Base-by-base conservation (phyloP, 2,888 invertebrate species). In the Drosophila acutilabella region DNA sequence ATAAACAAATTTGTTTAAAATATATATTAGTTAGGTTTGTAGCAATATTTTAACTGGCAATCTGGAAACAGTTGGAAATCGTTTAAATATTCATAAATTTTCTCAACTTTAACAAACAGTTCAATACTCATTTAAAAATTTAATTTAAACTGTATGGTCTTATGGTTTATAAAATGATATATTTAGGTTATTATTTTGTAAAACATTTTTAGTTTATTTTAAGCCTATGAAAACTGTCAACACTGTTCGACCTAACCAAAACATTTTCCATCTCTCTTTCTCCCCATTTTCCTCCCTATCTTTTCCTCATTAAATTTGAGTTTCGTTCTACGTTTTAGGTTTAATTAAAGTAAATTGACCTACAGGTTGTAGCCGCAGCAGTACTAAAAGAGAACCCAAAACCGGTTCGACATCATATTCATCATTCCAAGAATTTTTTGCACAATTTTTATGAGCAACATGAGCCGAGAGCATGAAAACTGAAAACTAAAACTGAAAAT, bases 301-400 rank as follows among this genome's bases (percentile, higher is more conserved):
- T 40, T 3, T 40, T 11, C 4, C 38, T 57, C 16, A 38, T 53
- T 69, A 33, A 13, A 47, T 69, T 61, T 57, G 61, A 70, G 62
- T 62, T 66, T 53, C 20, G 33, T 44, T 56, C 16, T 65, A 30
- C 20, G 26, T 54, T 71, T 76, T 66, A 74, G 66, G 68, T 69
- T 80, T 84, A 84, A 84, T 80, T 80, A 75, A 84, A 74, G 59
- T 48, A 84, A 80, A 84, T 84, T 84, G 84, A 84, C 84, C 84
- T 65, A 71, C 78, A 78, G 81, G 78, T 81, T 74, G 65, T 23
- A 16, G 30, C 30, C 7, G 30, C 8, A 30, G 30, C 8, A 7
- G 30, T 30, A 30, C 8, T 30, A 30, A 33, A 44, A 44, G 23
- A 57, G 38, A 57, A 38, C 38, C 26, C 26, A 65, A 68, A 78